These are phyloP conservation scores for Ommatoiulus sabulosus DNA, from an alignment of 2,888 invertebrate genomes.

Conservation along the genomic window DNA sequence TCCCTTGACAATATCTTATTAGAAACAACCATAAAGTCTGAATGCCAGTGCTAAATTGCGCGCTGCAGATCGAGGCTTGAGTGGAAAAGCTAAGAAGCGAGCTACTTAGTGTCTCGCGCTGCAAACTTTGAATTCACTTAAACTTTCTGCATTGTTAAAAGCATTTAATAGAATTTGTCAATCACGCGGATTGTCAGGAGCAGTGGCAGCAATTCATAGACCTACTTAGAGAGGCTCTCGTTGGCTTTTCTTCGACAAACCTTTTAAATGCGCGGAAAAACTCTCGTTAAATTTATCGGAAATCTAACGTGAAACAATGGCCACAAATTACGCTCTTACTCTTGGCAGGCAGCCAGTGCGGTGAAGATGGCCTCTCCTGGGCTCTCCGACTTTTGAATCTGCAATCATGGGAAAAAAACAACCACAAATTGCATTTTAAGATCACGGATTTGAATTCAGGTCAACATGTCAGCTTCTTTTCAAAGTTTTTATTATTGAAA, in stretches of 20 bases:
- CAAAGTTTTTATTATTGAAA: neutral
- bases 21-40: neutral
- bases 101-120: neutral
- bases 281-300: constrained; percentile 46
- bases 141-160: constrained; percentile 48
- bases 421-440: constrained; percentile 45
- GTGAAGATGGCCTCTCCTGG: constrained; percentile 3
- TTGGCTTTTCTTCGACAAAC: constrained; percentile 19
- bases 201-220: constrained; percentile 21
- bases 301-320: constrained; percentile 44
- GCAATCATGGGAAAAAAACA: neutral
- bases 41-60: neutral
- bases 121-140: constrained; percentile 47
- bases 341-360: constrained; percentile 3
- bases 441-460: constrained; percentile 29
- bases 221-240: constrained; percentile 10
- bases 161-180: constrained; percentile 48
- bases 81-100: neutral
- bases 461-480: constrained; percentile 29
- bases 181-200: constrained; percentile 41
- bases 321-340: constrained; percentile 22
- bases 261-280: constrained; percentile 35
- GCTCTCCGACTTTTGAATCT: neutral
- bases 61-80: neutral
- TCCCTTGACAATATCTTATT: neutral